These are phyloP conservation scores for Onychorhynchus coronatus DNA, from an alignment of 2,113 vertebrate species.

Conservation along the genomic window DNA sequence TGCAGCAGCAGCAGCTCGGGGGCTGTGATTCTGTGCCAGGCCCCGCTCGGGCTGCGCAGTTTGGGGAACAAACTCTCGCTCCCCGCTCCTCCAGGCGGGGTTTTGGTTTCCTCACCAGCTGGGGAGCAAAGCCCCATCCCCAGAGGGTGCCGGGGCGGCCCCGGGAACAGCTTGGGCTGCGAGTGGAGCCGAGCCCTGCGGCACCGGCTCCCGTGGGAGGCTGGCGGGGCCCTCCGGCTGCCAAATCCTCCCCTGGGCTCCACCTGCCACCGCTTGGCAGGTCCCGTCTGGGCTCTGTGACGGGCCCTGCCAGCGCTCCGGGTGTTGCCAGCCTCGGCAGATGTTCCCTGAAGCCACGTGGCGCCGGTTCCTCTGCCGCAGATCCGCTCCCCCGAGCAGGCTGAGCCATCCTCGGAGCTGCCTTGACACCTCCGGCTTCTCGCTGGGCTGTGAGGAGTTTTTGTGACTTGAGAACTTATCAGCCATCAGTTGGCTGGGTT, in stretches of 20 bases:
- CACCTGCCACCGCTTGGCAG: constrained; percentile 20
- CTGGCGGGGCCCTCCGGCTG: not conserved
- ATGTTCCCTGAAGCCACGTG: constrained; percentile 17
- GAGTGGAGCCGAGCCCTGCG: not conserved
- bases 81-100: not conserved
- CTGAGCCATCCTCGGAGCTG: not conserved
- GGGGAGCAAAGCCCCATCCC: not conserved
- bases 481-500: not conserved
- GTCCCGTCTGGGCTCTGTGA: not conserved
- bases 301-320: not conserved
- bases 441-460: not conserved
- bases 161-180: constrained; percentile 21
- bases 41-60: not conserved
- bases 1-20: not conserved
- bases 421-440: not conserved
- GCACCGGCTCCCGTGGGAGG: not conserved
- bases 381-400: not conserved
- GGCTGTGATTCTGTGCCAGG: not conserved
- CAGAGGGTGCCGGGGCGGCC: not conserved
- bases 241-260: constrained; percentile 5
- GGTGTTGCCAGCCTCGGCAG: constrained; percentile 18
- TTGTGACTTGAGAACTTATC: not conserved
- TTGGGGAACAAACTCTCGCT: not conserved
- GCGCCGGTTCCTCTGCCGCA: not conserved
- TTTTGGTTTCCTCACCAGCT: not conserved